Evolutionary conservation across 2,888 invertebrate species (phyloP).

Genomic region (Nomada hirtipes): DNA sequence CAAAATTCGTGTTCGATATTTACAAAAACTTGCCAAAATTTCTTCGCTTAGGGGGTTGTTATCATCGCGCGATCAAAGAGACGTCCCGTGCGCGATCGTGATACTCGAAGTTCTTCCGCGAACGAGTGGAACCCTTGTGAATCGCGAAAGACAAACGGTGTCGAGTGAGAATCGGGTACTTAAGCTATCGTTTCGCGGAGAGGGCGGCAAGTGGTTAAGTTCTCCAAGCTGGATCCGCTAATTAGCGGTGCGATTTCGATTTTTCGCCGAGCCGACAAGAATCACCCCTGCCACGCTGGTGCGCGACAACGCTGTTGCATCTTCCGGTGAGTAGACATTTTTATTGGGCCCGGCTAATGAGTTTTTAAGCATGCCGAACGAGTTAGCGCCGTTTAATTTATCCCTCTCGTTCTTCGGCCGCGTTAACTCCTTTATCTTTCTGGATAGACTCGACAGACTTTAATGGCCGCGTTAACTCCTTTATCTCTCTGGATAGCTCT

Average conservation of each 20-base stretch:
- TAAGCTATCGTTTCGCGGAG: neutral
- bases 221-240: slow-evolving; percentile 18
- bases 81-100: neutral
- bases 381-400: slow-evolving; percentile 25
- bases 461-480: neutral
- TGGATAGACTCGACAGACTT: neutral
- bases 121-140: neutral
- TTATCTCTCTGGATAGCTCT: neutral
- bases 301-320: slow-evolving; percentile 6
- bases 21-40: too few species aligned
- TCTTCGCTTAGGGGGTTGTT: too few species aligned
- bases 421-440: neutral
- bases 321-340: slow-evolving; percentile 61
- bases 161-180: slow-evolving; percentile 33
- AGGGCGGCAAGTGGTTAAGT: neutral
- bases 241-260: slow-evolving; percentile 52
- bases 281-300: neutral
- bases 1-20: too few species aligned
- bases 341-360: slow-evolving; percentile 45
- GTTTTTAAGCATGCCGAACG: slow-evolving; percentile 44
- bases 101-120: slow-evolving; percentile 15
- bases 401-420: neutral
- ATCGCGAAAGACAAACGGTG: slow-evolving; percentile 15
- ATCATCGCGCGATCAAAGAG: neutral
- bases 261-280: slow-evolving; percentile 26